phyloP scores from a whole-genome alignment of 2,113 vertebrate genomes.

The Melierax canorus region DNA sequence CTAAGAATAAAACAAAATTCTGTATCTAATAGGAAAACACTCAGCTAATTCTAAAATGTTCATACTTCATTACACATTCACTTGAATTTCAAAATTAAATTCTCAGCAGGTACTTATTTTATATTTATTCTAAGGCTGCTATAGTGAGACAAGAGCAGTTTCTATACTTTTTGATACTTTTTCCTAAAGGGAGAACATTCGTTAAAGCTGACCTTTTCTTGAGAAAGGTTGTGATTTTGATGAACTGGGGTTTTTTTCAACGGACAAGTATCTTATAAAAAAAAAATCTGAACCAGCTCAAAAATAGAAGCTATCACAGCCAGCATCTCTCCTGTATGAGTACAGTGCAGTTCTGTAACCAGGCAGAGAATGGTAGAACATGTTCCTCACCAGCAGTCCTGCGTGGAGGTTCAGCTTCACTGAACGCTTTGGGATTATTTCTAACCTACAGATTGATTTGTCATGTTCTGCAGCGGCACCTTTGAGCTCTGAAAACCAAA shows the following conservation, averaged over 20 bases:
- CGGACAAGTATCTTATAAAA: not conserved
- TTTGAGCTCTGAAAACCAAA: not conserved
- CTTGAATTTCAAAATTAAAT: not conserved
- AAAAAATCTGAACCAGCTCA: not conserved
- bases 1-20: not conserved
- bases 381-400: not conserved
- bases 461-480: not conserved
- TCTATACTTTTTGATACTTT: not conserved
- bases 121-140: not conserved
- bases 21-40: not conserved
- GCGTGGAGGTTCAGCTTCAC: not conserved
- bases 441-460: not conserved
- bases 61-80: not conserved
- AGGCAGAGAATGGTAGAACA: not conserved
- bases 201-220: not conserved
- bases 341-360: not conserved
- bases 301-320: not conserved
- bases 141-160: not conserved
- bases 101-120: not conserved
- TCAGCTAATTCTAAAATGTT: not conserved
- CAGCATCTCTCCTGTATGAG: not conserved
- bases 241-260: rapidly evolving
- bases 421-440: not conserved
- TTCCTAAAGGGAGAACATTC: not conserved
- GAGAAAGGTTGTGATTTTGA: not conserved